Evolutionary conservation across 2,888 invertebrate species (phyloP), one percentile per base, ranked within the genome.

Genomic region (Amiota mariae): DNA sequence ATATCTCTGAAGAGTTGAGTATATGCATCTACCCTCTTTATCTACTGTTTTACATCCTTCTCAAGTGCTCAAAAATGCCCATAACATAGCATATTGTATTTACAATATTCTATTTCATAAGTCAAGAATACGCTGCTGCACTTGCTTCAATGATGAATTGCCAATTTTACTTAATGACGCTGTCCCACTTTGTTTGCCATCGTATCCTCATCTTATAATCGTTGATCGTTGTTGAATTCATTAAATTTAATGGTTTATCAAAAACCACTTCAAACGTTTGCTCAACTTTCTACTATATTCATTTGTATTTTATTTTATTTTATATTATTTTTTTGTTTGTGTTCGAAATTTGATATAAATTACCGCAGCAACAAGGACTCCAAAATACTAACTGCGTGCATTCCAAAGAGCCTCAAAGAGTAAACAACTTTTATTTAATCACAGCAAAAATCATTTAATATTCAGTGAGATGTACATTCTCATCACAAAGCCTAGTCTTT

Each of bases 181-280:
- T 76, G 75, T 74, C 70, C 70, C 9, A 24, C 72, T 57, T 67
- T 79, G 79, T 83, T 81, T 81, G 77, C 75, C 51, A 18, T 54
- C 20, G 66, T 70, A 63, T 73, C 71, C 71, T 74, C 75, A 73
- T 72, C 74, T 75, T 71, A 75, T 71, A 73, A 72, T 68, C 68
- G 11, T 67, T 73, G 66, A 76, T 74, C 70, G 59, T 59, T 74
- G 72, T 63, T 72, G 73, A 73, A 59, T 73, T 79, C 80, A 78
- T 82, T 83, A 73, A 80, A 73, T 81, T 85, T 87, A 86, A 87
- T 88, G 86, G 87, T 85, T 87, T 84, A 86, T 87, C 87, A 86
- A 86, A 85, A 84, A 79, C 80, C 87, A 88, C 88, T 88, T 87
- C 84, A 82, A 82, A 81, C 86, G 85, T 87, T 86, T 87, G 73